Percentiles rank a stretch among this genome's conserved stretches.
phyloP scores from a whole-genome alignment of 2,888 invertebrate species.

The Polydrusus pterygomalis region DNA sequence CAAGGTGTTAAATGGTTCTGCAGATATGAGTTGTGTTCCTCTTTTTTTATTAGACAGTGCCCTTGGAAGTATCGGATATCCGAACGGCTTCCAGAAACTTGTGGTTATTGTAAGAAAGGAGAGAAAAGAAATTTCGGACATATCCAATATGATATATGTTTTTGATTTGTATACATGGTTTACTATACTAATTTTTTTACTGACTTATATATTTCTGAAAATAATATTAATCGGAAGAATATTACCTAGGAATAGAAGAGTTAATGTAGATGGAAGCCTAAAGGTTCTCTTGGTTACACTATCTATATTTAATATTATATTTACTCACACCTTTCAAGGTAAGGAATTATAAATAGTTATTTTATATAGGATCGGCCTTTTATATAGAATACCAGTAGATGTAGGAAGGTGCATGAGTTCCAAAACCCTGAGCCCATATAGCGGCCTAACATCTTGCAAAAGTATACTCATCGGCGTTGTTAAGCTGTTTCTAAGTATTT shows the following conservation, averaged over 20 bases:
- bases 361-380: too few species aligned
- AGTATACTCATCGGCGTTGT: too few species aligned
- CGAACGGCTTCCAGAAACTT: conserved; percentile 30
- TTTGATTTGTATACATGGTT: conserved; percentile 36
- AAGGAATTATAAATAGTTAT: conserved; percentile 17
- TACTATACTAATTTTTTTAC: not conserved
- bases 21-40: conserved; percentile 5
- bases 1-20: not conserved
- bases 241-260: not conserved
- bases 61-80: conserved; percentile 25
- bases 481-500: too few species aligned
- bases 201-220: not conserved
- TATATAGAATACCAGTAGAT: too few species aligned
- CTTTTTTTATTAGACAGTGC: conserved; percentile 8
- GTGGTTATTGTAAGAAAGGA: conserved; percentile 12
- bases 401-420: too few species aligned
- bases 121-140: not conserved
- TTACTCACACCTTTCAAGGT: conserved; percentile 35
- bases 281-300: conserved; percentile 26
- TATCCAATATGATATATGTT: conserved; percentile 17
- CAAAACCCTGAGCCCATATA: too few species aligned
- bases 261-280: not conserved
- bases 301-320: conserved; percentile 39
- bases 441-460: too few species aligned
- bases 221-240: not conserved